Conservation (phyloP, 2,888 invertebrate species). For the Cheilosia vulpina region DNA sequence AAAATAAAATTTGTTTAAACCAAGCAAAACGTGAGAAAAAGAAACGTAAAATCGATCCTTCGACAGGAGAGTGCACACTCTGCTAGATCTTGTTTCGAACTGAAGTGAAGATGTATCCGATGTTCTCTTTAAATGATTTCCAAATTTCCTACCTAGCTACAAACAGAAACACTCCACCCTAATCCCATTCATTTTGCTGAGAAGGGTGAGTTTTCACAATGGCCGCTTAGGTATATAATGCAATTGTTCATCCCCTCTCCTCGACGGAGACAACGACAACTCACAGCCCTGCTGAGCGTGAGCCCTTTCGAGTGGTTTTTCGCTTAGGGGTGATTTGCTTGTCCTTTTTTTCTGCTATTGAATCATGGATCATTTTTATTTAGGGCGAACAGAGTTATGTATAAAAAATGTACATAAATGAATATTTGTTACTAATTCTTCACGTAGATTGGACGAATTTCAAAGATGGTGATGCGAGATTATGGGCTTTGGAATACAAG, state of each 20-base stretch:
- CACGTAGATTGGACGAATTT: neutral
- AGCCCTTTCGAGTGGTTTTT: constrained; percentile 68
- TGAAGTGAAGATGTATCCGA: constrained; percentile 77
- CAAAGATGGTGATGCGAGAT: no score
- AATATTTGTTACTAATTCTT: constrained; percentile 25
- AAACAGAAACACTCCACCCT: constrained; percentile 66
- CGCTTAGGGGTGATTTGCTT: constrained; percentile 68
- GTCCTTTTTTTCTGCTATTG: constrained; percentile 52
- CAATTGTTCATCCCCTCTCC: constrained; percentile 73
- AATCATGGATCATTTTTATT: constrained; percentile 59
- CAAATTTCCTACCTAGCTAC: constrained; percentile 68
- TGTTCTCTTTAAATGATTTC: constrained; percentile 79
- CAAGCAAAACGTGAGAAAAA: constrained; percentile 59
- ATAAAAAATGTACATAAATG: constrained; percentile 24
- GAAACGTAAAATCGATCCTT: constrained; percentile 71
- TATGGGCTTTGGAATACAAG: neutral
- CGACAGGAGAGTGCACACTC: constrained; percentile 77
- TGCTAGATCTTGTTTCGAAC: constrained; percentile 81
- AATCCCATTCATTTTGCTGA: constrained; percentile 41
- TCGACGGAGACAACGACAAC: constrained; percentile 51
- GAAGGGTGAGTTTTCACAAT: constrained; percentile 70
- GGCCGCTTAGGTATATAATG: constrained; percentile 72
- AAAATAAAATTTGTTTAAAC: constrained; percentile 35
- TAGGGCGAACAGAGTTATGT: constrained; percentile 26
- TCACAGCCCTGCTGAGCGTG: constrained; percentile 52